Evolutionary conservation across 2,797 vertebrate genomes (phyloP), one percentile per base, ranked within the genome.

Genomic region (Hypotaenidia okinawae): DNA sequence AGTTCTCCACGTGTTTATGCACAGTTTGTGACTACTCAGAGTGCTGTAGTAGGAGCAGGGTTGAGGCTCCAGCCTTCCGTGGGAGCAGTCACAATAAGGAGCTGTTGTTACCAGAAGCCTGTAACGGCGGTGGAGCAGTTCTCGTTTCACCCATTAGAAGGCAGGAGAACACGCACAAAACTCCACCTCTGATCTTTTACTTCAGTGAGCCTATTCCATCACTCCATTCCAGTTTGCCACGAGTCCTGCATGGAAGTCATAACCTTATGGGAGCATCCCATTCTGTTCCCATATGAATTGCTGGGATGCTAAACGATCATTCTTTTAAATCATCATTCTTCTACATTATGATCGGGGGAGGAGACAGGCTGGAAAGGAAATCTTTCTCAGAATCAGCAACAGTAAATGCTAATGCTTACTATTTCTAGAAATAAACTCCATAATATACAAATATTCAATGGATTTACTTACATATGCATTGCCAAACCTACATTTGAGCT

Each of bases 1-100:
- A n/a, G 35, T 61, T 89, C 35, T 77, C 22, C 2, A 0, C 2
- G 13, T 59, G 19, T 61, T 51, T 41, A 8, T 47, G 32, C 7
- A 12, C 25, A 0, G 0, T 75, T 3, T 0, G 4, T 68, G 37
- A 41, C 43, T 74, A n/a, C 58, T 77, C 1, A 0, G n/a, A 72
- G 25, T 37, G 13, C 24, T 82, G 6, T 9, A 54, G 52, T 52
- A 77, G 17, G 16, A 27, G 43, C 18, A 57, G 21, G 32, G n/a
- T 18, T 61, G 70, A 92, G 33, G 22, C 11, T 70, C 1, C 41
- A 35, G 57, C 11, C 45, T 70, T 47, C 7, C 11, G 7, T 49
- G 2, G 1, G 28, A 87, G 49, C 14, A 70, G 51, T 24, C 52
- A 13, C 0, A 2, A 35, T 49, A 58, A 32, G 43, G 54, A 89